Percentiles rank a stretch among this genome's conserved stretches.
Evolutionary conservation across 1,140 invertebrate genomes (phyloP).

Genomic region (Gonatopus flavifemur): DNA sequence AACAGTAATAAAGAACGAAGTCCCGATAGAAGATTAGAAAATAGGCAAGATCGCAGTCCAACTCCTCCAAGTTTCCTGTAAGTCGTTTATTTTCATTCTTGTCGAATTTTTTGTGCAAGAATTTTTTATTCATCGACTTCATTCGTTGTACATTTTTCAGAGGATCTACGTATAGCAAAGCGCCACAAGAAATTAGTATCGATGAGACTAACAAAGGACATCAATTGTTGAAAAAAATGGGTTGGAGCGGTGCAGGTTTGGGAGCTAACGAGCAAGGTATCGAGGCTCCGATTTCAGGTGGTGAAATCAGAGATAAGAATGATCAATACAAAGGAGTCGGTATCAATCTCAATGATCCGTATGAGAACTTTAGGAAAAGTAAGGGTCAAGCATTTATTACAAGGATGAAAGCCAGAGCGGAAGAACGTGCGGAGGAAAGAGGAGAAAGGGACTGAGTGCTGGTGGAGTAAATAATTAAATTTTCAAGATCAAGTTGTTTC

Average conservation of each 20-base stretch:
- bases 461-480: conserved; percentile 4
- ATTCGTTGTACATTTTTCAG: conserved; percentile 28
- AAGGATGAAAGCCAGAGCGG: conserved; percentile 89
- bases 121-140: too few relatives aligned
- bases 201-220: conserved; percentile 93
- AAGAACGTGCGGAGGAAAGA: conserved; percentile 70
- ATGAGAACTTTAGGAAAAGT: conserved; percentile 95
- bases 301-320: conserved; percentile 84
- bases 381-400: conserved; percentile 96
- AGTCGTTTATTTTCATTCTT: conserved; percentile 37
- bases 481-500: conserved; percentile 9
- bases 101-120: conserved; percentile 12
- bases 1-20: conserved; percentile 53
- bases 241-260: conserved; percentile 87
- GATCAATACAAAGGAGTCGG: conserved; percentile 94
- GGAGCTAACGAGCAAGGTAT: conserved; percentile 93
- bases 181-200: conserved; percentile 62
- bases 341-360: conserved; percentile 88
- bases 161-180: conserved; percentile 57
- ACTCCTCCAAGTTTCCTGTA: conserved; percentile 81
- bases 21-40: conserved; percentile 48
- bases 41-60: conserved; percentile 65
- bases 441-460: conserved; percentile 47
- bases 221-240: conserved; percentile 94
- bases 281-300: conserved; percentile 88